Evolutionary conservation across 2,888 invertebrate species (phyloP), one percentile per base, ranked within the genome.

Genomic region (Melanostoma scalare): DNA sequence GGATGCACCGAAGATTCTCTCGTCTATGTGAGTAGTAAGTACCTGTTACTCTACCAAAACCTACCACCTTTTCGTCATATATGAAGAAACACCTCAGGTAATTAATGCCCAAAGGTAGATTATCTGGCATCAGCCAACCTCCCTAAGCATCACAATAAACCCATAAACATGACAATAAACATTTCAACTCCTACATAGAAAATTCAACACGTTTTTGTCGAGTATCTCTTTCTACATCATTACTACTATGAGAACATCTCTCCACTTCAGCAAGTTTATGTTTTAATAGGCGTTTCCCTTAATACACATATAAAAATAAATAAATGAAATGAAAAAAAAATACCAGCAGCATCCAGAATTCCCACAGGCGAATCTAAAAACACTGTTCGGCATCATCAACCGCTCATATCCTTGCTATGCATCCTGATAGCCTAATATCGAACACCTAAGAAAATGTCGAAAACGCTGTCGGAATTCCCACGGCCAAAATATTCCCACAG

Each of bases 391-490:
- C 69, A 53, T 38, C 30, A 68, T 9, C 46, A 20, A 2, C 42
- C 38, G 33, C n/a, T 10, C 3, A 50, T 33, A 42, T 84, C 79
- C 79, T 79, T 65, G 46, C 67, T 84, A 40, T 42, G 3, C 56
- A 48, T 89, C 87, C 90, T 91, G 91, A 72, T 88, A 87, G 89
- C 91, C 91, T 90, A 89, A 88, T 90, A 87, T 78, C 77, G 88
- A 88, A 90, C 91, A 91, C 91, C 91, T 90, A 87, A 87, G 88
- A 89, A 89, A 88, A 88, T 88, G 87, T 90, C 90, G 88, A 90
- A 91, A 91, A 90, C 90, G 89, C 89, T 90, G 87, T 90, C 89
- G 89, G 90, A 91, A 91, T 91, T 91, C 91, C 91, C 91, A 91
- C 91, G 91, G 90, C 90, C 89, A 89, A 88, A 89, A 90, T 90